Evolutionary conservation across 2,797 vertebrate genomes (phyloP).

Genomic region (Parotocinclus haroldoi): DNA sequence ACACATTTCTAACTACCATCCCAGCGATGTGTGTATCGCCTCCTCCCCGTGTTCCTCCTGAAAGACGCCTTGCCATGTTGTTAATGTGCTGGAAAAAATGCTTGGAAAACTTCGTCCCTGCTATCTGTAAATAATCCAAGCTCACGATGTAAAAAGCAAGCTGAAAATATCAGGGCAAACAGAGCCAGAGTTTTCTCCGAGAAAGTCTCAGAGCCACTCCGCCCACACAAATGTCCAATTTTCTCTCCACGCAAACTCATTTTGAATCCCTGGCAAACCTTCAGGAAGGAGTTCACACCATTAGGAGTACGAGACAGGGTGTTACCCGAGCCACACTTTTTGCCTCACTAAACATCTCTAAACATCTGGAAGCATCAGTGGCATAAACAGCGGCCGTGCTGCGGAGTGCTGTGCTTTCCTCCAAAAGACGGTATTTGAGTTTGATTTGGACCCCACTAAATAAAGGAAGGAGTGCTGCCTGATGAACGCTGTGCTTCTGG

Average conservation of each 20-base stretch:
- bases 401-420: neutral
- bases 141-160: no score
- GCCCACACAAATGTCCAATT: neutral
- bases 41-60: no score
- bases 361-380: neutral
- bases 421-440: neutral
- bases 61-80: no score
- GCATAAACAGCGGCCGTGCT: neutral
- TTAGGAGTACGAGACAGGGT: constrained; percentile 26
- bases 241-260: neutral
- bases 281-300: constrained; percentile 34
- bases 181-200: neutral
- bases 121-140: no score
- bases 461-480: neutral
- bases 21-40: no score
- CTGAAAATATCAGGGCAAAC: no score
- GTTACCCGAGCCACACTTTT: constrained; percentile 22
- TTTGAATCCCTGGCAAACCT: constrained; percentile 18
- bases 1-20: no score
- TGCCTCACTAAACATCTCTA: neutral
- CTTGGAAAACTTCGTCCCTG: no score
- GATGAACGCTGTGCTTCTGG: constrained; percentile 14
- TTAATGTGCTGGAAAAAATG: no score
- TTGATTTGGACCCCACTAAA: neutral
- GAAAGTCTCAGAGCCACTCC: neutral